Evolutionary conservation across 2,797 vertebrate species (phyloP).

Genomic region (Sebastes kiyomatsui): DNA sequence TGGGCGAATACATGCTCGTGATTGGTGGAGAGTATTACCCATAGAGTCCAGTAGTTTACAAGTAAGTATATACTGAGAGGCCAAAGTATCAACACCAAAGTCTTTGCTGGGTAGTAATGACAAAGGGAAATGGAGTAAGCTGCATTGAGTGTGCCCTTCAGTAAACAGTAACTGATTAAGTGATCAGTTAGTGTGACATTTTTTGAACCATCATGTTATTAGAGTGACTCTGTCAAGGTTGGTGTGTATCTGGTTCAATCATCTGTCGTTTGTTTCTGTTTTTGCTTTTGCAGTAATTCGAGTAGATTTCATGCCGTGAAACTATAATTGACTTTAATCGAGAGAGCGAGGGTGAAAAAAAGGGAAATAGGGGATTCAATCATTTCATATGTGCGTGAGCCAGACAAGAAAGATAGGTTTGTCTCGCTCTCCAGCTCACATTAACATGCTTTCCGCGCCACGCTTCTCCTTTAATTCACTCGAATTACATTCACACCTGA

Average conservation of each 20-base stretch:
- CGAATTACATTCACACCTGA: constrained; percentile 31
- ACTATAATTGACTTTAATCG: constrained; percentile 11
- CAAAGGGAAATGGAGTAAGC: not conserved
- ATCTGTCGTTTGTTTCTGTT: not conserved
- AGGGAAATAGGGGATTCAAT: not conserved
- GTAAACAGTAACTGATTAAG: not conserved
- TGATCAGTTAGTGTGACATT: not conserved
- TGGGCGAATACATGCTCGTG: not conserved
- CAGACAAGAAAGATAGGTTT: not conserved
- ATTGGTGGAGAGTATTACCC: not conserved
- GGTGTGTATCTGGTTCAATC: not conserved
- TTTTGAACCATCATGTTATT: not conserved
- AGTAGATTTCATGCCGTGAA: not conserved
- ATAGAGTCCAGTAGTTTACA: not conserved
- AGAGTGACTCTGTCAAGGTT: not conserved
- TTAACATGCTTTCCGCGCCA: constrained; percentile 20
- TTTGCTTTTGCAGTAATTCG: not conserved
- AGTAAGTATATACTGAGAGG: rapidly evolving
- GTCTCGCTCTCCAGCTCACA: not conserved
- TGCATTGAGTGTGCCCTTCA: not conserved
- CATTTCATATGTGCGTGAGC: not conserved
- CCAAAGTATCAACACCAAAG: not conserved
- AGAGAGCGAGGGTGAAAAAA: not conserved
- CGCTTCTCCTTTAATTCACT: constrained; percentile 6
- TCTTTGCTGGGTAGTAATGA: not conserved